These are phyloP conservation scores for Polydrusus tereticollis DNA, from an alignment of 2,888 invertebrate genomes.

Conservation along the genomic window DNA sequence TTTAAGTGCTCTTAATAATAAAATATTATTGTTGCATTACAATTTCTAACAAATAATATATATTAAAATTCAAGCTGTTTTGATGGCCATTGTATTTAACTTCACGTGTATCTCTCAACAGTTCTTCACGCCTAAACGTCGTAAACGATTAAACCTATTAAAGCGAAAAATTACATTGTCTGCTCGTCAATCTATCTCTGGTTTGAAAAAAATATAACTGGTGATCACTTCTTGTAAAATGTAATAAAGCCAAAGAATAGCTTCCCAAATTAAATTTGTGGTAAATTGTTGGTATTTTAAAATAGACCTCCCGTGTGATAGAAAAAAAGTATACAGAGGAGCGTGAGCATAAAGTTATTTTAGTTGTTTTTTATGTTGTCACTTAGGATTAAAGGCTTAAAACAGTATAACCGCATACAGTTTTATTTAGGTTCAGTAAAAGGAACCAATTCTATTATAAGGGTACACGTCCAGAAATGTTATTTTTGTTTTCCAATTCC, in stretches of 20 bases:
- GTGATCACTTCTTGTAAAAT: conserved; percentile 41
- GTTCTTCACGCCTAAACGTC: conserved; percentile 40
- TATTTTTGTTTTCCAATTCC: too few relatives aligned
- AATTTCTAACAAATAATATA: background rate
- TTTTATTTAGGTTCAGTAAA: too few relatives aligned
- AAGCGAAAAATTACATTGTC: conserved; percentile 66
- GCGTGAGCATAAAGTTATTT: background rate
- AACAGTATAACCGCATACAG: too few relatives aligned
- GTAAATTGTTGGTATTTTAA: conserved; percentile 48
- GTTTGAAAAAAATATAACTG: conserved; percentile 23
- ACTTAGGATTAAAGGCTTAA: background rate
- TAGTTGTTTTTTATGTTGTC: too few relatives aligned
- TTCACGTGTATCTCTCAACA: background rate
- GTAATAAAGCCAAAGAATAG: conserved; percentile 47
- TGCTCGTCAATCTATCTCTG: conserved; percentile 43
- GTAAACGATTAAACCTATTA: conserved; percentile 58
- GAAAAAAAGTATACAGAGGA: background rate
- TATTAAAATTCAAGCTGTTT: background rate
- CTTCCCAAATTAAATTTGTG: conserved; percentile 48
- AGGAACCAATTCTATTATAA: too few relatives aligned
- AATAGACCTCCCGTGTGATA: conserved; percentile 44
- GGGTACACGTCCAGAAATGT: too few relatives aligned
- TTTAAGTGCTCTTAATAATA: too few relatives aligned
- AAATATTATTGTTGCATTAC: too few relatives aligned
- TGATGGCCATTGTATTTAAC: background rate